Evolutionary conservation across 2,797 vertebrate genomes (phyloP).

Genomic region (Enteromius thamalakanensis): DNA sequence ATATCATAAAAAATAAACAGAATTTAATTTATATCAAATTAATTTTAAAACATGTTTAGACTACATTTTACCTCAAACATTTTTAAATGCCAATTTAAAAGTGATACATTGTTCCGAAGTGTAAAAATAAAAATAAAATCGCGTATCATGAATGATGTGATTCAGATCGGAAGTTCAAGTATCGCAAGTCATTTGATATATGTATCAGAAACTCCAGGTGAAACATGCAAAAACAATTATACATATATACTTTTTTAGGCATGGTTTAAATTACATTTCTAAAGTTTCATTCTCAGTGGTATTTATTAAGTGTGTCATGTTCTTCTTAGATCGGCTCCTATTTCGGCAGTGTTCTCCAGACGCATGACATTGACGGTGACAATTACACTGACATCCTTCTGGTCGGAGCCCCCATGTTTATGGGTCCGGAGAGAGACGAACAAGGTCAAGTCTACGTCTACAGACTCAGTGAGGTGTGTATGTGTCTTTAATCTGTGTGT

Average conservation of each 20-base stretch:
- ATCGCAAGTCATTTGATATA: too few relatives aligned
- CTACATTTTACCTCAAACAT: too few relatives aligned
- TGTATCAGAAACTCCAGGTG: too few relatives aligned
- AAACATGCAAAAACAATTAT: too few relatives aligned
- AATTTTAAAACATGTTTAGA: too few relatives aligned
- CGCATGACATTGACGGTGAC: slow-evolving; percentile 86
- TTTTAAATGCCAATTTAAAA: too few relatives aligned
- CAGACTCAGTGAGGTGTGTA: slow-evolving; percentile 69
- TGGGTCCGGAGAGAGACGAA: slow-evolving; percentile 92
- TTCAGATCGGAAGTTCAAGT: too few relatives aligned
- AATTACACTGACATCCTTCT: slow-evolving; percentile 89
- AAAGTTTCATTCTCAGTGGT: neutral
- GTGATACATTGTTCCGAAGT: too few relatives aligned
- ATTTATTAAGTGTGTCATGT: slow-evolving; percentile 11
- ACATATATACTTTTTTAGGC: neutral
- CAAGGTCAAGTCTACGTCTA: slow-evolving; percentile 97
- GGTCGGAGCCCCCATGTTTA: slow-evolving; percentile 93
- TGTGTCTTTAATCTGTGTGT: slow-evolving; percentile 28
- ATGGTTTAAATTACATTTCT: neutral
- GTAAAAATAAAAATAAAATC: too few relatives aligned
- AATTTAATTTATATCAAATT: too few relatives aligned
- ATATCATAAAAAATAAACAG: too few relatives aligned
- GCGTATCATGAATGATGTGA: too few relatives aligned
- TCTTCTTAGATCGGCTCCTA: slow-evolving; percentile 92
- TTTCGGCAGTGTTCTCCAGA: slow-evolving; percentile 93